Conservation (phyloP, 2,113 vertebrate genomes). For the Apaloderma vittatum region DNA sequence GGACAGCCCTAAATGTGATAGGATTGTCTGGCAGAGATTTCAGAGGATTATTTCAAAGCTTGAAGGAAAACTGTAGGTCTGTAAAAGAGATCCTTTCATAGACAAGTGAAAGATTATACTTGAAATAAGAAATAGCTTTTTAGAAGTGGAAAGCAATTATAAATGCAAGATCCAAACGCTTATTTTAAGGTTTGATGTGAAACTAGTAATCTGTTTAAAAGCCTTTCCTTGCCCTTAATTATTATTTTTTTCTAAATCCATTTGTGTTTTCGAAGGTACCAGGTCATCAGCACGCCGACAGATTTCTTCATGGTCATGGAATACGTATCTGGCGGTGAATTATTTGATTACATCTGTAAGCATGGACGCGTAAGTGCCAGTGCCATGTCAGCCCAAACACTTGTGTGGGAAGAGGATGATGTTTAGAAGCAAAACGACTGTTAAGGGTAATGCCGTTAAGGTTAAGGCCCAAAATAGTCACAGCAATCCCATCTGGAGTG, state of each 20-base stretch:
- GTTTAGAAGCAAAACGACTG: slow-evolving; percentile 2
- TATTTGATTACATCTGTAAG: slow-evolving; percentile 99
- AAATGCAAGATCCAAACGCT: neutral
- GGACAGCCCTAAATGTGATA: neutral
- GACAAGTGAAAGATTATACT: neutral
- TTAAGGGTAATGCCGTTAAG: neutral
- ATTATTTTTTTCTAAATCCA: neutral
- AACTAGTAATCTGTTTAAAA: neutral
- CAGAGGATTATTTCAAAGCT: slow-evolving; percentile 15
- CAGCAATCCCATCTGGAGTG: slow-evolving; percentile 12
- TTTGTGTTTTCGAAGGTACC: slow-evolving; percentile 86
- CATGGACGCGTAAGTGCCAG: slow-evolving; percentile 92
- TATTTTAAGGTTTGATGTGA: neutral
- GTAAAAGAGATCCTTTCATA: slow-evolving; percentile 1
- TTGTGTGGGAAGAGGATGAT: neutral
- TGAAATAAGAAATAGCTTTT: neutral
- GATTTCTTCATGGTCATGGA: slow-evolving; percentile 99
- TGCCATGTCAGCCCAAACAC: neutral
- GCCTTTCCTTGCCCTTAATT: neutral
- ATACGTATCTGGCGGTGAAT: slow-evolving; percentile 95
- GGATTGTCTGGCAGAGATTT: slow-evolving; percentile 19
- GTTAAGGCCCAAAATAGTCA: slow-evolving; percentile 62
- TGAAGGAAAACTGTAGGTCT: neutral
- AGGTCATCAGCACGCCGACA: slow-evolving; percentile 98
- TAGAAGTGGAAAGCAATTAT: neutral